Percentiles rank a stretch among this genome's conserved stretches.
phyloP scores from a whole-genome alignment of 2,113 vertebrate genomes.

The Dinomys branickii region DNA sequence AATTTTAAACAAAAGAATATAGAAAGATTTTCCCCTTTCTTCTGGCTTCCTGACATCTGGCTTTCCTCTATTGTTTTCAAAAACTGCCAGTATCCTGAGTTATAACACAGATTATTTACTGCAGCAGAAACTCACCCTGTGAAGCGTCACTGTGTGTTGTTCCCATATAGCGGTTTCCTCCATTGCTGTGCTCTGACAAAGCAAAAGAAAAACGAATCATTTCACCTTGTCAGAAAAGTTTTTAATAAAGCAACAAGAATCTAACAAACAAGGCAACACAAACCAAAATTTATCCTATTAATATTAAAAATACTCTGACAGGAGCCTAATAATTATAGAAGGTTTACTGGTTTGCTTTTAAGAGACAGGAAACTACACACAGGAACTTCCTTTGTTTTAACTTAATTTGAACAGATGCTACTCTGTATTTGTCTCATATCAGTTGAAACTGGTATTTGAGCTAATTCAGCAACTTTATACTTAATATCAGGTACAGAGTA shows the following conservation, averaged over 20 bases:
- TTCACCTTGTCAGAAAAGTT: constrained; percentile 57
- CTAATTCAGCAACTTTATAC: constrained; percentile 48
- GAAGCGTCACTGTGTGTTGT: constrained; percentile 99
- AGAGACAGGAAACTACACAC: constrained; percentile 61
- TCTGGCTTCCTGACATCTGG: constrained; percentile 95
- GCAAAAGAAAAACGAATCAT: constrained; percentile 69
- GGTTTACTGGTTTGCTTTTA: constrained; percentile 55
- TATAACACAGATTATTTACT: constrained; percentile 76
- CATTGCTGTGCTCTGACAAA: constrained; percentile 95
- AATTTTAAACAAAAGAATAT: constrained; percentile 87
- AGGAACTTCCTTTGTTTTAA: constrained; percentile 81
- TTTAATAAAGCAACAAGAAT: background rate
- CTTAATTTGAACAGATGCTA: constrained; percentile 60
- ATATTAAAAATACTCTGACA: background rate
- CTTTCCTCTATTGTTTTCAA: constrained; percentile 91
- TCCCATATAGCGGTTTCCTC: constrained; percentile 99
- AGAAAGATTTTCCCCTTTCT: constrained; percentile 86
- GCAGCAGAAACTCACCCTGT: constrained; percentile 93
- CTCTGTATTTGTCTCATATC: background rate
- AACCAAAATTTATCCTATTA: background rate
- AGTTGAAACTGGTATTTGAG: background rate
- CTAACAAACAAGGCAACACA: background rate
- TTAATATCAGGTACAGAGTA: background rate
- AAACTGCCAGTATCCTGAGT: constrained; percentile 89
- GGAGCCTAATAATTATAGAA: background rate